A percentile compares a stretch with the other conserved stretches of the same genome.
phyloP scores from a whole-genome alignment of 2,113 vertebrate species.

The Cervus canadensis region DNA sequence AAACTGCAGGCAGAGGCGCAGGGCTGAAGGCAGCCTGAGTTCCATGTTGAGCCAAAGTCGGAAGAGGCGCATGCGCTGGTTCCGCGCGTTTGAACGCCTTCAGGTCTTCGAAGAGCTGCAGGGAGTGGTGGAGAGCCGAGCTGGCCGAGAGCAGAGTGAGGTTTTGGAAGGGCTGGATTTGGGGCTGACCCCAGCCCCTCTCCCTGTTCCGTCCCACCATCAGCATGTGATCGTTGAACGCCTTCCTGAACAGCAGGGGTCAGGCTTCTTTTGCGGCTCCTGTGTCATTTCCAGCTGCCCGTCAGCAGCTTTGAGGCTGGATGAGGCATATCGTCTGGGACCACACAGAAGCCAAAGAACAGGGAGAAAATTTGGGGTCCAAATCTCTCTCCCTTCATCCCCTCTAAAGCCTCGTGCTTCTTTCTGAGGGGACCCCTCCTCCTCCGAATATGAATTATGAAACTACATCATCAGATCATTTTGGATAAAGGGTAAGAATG shows the following conservation, averaged over 20 bases:
- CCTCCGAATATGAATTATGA: not conserved
- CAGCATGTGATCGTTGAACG: conserved; percentile 92
- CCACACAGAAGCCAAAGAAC: conserved; percentile 38
- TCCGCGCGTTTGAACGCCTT: conserved; percentile 88
- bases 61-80: conserved; percentile 87
- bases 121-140: conserved; percentile 89
- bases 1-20: conserved; percentile 86
- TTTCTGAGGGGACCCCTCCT: not conserved
- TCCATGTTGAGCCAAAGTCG: conserved; percentile 92
- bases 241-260: conserved; percentile 87
- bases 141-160: conserved; percentile 87
- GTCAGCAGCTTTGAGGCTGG: conserved; percentile 79
- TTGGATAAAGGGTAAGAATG: not conserved
- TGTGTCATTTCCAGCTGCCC: conserved; percentile 80
- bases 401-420: not conserved
- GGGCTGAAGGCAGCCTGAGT: conserved; percentile 86
- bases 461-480: not conserved
- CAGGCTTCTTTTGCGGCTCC: conserved; percentile 80
- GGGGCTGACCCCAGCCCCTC: conserved; percentile 84
- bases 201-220: conserved; percentile 82
- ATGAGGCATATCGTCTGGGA: conserved; percentile 29
- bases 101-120: conserved; percentile 93
- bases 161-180: conserved; percentile 92
- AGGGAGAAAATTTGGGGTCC: conserved; percentile 49
- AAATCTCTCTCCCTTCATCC: not conserved